A percentile compares a stretch with the other conserved stretches of the same genome.
Evolutionary conservation across 1,140 invertebrate genomes (phyloP).

Genomic region (Homalodisca vitripennis): DNA sequence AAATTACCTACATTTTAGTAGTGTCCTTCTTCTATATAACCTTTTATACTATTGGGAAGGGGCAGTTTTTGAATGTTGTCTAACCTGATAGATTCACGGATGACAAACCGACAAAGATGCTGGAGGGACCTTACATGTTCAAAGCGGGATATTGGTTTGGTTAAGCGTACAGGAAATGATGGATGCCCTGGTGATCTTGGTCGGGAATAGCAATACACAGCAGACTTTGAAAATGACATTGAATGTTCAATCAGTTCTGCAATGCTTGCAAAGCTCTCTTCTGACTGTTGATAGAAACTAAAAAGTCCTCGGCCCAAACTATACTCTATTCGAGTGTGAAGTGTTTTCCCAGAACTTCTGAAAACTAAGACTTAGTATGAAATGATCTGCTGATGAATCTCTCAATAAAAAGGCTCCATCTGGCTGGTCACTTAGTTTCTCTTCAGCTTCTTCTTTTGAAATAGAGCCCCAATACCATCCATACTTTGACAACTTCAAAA

Average conservation of each 20-base stretch:
- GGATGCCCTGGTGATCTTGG: slow-evolving; percentile 62
- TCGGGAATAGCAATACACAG: slow-evolving; percentile 72
- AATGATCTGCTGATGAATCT: slow-evolving; percentile 59
- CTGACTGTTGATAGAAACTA: slow-evolving; percentile 63
- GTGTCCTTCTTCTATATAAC: slow-evolving; percentile 61
- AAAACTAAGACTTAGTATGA: slow-evolving; percentile 70
- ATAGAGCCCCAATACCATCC: slow-evolving; percentile 70
- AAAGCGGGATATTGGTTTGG: slow-evolving; percentile 74
- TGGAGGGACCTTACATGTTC: slow-evolving; percentile 70
- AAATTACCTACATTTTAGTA: slow-evolving; percentile 45
- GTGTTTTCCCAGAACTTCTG: slow-evolving; percentile 68
- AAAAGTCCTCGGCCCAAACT: slow-evolving; percentile 64
- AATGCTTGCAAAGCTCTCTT: slow-evolving; percentile 65
- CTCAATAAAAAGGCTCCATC: slow-evolving; percentile 76
- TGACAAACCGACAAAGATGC: slow-evolving; percentile 75
- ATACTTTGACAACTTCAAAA: slow-evolving; percentile 58
- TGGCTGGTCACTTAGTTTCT: slow-evolving; percentile 63
- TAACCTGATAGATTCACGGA: slow-evolving; percentile 66
- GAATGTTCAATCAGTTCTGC: slow-evolving; percentile 70
- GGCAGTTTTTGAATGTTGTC: slow-evolving; percentile 72
- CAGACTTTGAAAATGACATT: slow-evolving; percentile 63
- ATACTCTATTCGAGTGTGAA: slow-evolving; percentile 70
- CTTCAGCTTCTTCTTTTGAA: slow-evolving; percentile 60
- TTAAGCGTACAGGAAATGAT: slow-evolving; percentile 70
- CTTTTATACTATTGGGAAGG: slow-evolving; percentile 65